Percentiles rank a stretch among this genome's conserved stretches.
Evolutionary conservation across 2,888 invertebrate genomes (phyloP).

Genomic region (Stenodema calcarata): DNA sequence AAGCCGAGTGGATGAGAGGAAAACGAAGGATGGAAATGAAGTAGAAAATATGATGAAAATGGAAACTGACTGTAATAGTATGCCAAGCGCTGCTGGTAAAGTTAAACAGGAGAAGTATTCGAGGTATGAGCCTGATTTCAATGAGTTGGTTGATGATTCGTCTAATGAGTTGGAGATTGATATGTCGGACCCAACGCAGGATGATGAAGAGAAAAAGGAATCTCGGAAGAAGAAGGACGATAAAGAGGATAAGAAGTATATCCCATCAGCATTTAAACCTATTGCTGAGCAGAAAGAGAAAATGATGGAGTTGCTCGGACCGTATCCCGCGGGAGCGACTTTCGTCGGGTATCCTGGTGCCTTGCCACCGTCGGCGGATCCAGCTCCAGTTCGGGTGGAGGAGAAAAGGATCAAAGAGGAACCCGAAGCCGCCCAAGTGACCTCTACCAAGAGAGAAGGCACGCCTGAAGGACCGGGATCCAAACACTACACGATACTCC

Average conservation of each 20-base stretch:
- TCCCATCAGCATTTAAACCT: slow-evolving; percentile 81
- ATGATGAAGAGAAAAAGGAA: slow-evolving; percentile 69
- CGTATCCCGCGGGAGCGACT: slow-evolving; percentile 74
- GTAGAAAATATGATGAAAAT: slow-evolving; percentile 63
- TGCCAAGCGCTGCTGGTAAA: slow-evolving; percentile 62
- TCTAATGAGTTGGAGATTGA: slow-evolving; percentile 81
- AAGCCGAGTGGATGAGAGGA: slow-evolving; percentile 65
- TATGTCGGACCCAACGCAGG: slow-evolving; percentile 75
- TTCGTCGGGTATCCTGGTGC: slow-evolving; percentile 69
- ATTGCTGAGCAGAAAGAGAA: slow-evolving; percentile 71
- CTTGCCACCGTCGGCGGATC: slow-evolving; percentile 46
- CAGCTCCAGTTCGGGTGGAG: slow-evolving; percentile 59
- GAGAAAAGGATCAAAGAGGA: slow-evolving; percentile 64
- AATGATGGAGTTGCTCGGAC: slow-evolving; percentile 64
- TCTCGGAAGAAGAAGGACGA: slow-evolving; percentile 62
- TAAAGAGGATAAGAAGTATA: slow-evolving; percentile 63
- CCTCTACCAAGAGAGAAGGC: slow-evolving; percentile 60
- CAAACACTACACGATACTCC: slow-evolving; percentile 86
- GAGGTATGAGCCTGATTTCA: slow-evolving; percentile 77
- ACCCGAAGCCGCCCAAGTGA: slow-evolving; percentile 56
- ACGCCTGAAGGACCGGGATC: slow-evolving; percentile 62
- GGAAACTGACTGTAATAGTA: slow-evolving; percentile 64
- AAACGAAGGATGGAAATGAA: slow-evolving; percentile 59
- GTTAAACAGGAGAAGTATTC: slow-evolving; percentile 58
- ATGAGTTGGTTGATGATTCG: slow-evolving; percentile 75